Percentiles rank a stretch among this genome's conserved stretches.
Evolutionary conservation across 2,888 invertebrate species (phyloP).

Genomic region (Cephus nigrinus): DNA sequence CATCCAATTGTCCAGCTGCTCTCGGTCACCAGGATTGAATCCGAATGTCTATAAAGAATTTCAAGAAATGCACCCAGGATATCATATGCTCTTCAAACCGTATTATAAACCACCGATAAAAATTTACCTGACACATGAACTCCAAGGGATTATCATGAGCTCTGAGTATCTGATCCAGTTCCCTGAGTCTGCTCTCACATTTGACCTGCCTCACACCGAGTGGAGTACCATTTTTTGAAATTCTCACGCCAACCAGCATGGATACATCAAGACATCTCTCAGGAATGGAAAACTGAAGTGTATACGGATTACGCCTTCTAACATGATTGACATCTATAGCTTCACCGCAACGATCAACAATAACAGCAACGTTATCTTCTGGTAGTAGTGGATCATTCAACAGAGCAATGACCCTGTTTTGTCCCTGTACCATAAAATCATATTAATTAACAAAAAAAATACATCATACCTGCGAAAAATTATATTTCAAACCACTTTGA

Average conservation of each 20-base stretch:
- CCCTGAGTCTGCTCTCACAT: constrained; percentile 86
- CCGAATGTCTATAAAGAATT: constrained; percentile 76
- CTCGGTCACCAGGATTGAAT: constrained; percentile 80
- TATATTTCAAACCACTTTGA: constrained; percentile 20
- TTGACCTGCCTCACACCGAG: constrained; percentile 87
- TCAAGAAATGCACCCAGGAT: neutral
- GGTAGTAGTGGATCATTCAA: constrained; percentile 82
- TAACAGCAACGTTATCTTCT: constrained; percentile 82
- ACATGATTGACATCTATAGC: constrained; percentile 79
- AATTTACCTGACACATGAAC: constrained; percentile 84
- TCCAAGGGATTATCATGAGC: constrained; percentile 85
- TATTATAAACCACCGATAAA: neutral
- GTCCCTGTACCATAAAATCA: constrained; percentile 72
- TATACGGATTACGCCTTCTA: constrained; percentile 86
- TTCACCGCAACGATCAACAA: constrained; percentile 85
- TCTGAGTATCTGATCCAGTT: constrained; percentile 83
- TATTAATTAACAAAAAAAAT: neutral
- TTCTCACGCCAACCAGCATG: constrained; percentile 83
- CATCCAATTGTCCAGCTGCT: constrained; percentile 85
- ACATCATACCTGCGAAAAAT: neutral
- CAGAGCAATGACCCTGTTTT: constrained; percentile 83
- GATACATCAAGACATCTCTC: constrained; percentile 85
- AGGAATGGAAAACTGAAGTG: constrained; percentile 85
- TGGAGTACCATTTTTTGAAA: constrained; percentile 83
- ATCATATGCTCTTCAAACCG: neutral